Evolutionary conservation across 2,888 invertebrate species (phyloP).

Genomic region (Stratiomys singularior): DNA sequence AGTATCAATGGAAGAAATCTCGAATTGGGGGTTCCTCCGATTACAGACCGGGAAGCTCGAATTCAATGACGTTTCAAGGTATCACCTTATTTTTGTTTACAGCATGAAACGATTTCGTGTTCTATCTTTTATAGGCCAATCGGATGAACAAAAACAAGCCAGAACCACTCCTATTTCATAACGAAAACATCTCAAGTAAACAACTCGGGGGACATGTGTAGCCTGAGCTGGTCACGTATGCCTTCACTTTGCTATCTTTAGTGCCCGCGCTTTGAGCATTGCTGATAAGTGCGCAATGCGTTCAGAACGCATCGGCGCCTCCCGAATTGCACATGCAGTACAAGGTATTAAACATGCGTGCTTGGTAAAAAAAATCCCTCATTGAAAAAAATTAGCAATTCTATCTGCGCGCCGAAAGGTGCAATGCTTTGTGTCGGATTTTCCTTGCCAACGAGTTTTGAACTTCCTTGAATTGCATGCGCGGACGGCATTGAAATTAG

Average conservation of each 20-base stretch:
- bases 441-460: slow-evolving; percentile 12
- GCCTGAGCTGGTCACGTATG: slow-evolving; percentile 22
- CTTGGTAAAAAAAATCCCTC: neutral
- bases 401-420: neutral
- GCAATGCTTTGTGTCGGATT: neutral
- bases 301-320: neutral
- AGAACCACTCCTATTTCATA: slow-evolving; percentile 3
- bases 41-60: too few species aligned
- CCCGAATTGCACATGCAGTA: neutral
- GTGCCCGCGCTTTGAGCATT: neutral
- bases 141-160: neutral
- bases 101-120: too few species aligned
- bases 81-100: too few species aligned
- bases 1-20: too few species aligned
- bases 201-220: neutral
- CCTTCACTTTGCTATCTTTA: neutral
- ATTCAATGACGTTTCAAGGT: too few species aligned
- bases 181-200: neutral
- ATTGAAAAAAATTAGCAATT: slow-evolving; percentile 4
- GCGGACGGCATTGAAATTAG: neutral
- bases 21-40: too few species aligned
- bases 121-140: neutral
- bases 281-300: neutral
- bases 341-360: neutral
- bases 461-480: slow-evolving; percentile 24